Percentiles rank a stretch among this genome's conserved stretches.
These are phyloP conservation scores for Xyliphius kryptos DNA, from an alignment of 2,113 vertebrate genomes.

Conservation along the genomic window DNA sequence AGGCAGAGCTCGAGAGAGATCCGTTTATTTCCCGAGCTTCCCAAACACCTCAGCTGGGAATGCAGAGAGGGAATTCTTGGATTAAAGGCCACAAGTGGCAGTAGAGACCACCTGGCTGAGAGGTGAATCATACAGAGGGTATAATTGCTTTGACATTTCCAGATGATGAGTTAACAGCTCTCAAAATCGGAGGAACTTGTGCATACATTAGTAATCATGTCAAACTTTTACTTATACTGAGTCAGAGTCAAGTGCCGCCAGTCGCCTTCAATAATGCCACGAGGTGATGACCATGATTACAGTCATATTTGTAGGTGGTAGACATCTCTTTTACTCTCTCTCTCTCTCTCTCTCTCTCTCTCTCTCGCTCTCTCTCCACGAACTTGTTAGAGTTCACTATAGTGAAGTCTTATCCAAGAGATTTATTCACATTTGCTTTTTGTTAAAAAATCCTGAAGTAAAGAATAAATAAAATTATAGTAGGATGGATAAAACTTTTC, in stretches of 20 bases:
- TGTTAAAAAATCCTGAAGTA: no score
- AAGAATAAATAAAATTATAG: no score
- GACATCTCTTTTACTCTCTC: not conserved
- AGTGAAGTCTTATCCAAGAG: no score
- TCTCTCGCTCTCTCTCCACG: no score
- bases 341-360: slow-evolving; percentile 37
- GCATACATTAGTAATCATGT: slow-evolving; percentile 44
- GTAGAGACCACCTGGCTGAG: slow-evolving; percentile 59
- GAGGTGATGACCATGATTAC: slow-evolving; percentile 15
- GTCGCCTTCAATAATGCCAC: slow-evolving; percentile 11
- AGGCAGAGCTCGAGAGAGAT: slow-evolving; percentile 26
- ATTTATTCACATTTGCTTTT: no score
- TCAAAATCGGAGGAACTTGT: slow-evolving; percentile 50
- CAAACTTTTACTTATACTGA: slow-evolving; percentile 33
- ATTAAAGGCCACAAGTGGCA: slow-evolving; percentile 29
- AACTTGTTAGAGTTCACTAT: no score
- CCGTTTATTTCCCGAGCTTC: slow-evolving; percentile 29
- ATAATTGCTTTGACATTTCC: slow-evolving; percentile 67
- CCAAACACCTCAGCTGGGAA: slow-evolving; percentile 18
- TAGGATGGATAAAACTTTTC: no score
- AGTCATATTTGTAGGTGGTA: slow-evolving; percentile 20
- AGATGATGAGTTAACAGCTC: slow-evolving; percentile 53
- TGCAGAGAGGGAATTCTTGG: slow-evolving; percentile 34
- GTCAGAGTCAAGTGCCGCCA: slow-evolving; percentile 12
- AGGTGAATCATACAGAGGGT: slow-evolving; percentile 60